Base-by-base conservation (phyloP, 2,888 invertebrate genomes). In the Lepidocyrtinus sp. region DNA sequence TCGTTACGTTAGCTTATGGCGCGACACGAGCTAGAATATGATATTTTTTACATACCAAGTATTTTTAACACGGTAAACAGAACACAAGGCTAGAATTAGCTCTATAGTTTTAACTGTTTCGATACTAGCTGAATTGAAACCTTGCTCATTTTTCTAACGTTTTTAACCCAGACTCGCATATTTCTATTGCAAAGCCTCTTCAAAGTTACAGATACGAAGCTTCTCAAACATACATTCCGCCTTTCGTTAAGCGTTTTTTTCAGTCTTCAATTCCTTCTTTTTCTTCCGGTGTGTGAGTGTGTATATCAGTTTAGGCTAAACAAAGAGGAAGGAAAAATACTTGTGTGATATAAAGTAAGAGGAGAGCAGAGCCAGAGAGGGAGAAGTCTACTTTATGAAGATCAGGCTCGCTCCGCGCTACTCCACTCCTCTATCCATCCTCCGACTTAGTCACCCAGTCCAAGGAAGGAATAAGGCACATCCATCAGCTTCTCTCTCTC, bases 391-490 rank as follows among this genome's bases (percentile, higher is more conserved):
- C 79, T 79, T 79, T 73, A 79, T 69, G 79, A 69, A 75, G 80
- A 75, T 75, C 79, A n/a, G n/a, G n/a, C 78, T 78, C 79, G 75
- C 80, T 80, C 70, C 72, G 64, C n/a, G n/a, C 75, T 64, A 71
- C n/a, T 59, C 59, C 59, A 59, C 59, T 59, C 59, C 59, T 75
- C 75, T 65, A 69, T 73, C 78, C 79, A 74, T 72, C 78, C 78
- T 69, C 75, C 75, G 65, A 80, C 75, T 80, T 80, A 80, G 80
- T 80, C 80, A 75, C 80, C 80, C 80, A 80, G 80, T 80, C 80
- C 75, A 80, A 80, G 80, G 80, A 75, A 80, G 71, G 80, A 74
- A 80, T 80, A 80, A 80, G 80, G 80, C 80, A 80, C 80, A 80
- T 80, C 80, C 80, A 80, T 80, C 80, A 75, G 80, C 80, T 75